These are phyloP conservation scores for Aphodius granarius DNA, from an alignment of 2,888 invertebrate genomes.

Conservation along the genomic window DNA sequence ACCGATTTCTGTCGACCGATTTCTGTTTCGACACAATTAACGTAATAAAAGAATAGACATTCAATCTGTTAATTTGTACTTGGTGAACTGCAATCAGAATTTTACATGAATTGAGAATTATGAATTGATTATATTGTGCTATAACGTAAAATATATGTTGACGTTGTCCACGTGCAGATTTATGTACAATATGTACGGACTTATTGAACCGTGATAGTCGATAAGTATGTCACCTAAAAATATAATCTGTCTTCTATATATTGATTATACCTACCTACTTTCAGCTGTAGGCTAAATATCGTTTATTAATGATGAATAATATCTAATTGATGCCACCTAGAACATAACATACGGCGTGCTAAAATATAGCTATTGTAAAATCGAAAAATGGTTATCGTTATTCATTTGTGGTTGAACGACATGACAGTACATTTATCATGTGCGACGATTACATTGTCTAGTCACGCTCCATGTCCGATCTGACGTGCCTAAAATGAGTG, in stretches of 20 bases:
- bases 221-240: background rate
- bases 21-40: too few species aligned
- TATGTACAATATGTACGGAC: background rate
- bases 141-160: background rate
- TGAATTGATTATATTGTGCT: background rate
- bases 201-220: background rate
- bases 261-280: background rate
- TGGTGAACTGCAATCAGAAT: background rate
- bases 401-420: background rate
- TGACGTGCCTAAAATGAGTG: background rate
- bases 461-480: background rate
- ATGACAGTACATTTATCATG: background rate
- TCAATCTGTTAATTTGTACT: background rate
- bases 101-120: background rate
- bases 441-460: background rate
- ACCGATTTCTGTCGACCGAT: too few species aligned
- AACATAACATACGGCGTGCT: background rate
- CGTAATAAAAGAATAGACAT: too few species aligned
- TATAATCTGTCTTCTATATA: background rate
- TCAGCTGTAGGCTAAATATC: background rate
- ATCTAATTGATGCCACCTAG: too few species aligned
- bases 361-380: background rate
- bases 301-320: background rate
- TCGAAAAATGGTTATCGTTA: background rate
- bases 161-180: background rate